phyloP scores from a whole-genome alignment of 1,140 invertebrate species.

The Aphelinus certus region DNA sequence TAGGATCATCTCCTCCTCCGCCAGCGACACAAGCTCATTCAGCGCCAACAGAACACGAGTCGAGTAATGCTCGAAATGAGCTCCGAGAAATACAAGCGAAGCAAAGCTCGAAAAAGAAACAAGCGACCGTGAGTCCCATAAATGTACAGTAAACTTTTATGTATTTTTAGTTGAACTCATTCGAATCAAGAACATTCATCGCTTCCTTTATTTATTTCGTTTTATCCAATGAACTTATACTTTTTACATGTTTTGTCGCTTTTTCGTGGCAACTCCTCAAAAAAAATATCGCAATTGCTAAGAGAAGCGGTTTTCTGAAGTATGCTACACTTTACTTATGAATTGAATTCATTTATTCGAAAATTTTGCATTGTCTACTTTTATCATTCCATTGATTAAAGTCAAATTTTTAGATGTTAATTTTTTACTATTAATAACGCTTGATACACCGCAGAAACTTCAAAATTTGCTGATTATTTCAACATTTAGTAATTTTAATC shows the following conservation, averaged over 20 bases:
- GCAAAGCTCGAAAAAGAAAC: conserved; percentile 75
- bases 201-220: conserved; percentile 30
- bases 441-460: too few relatives aligned
- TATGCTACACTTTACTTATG: neutral
- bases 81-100: conserved; percentile 75
- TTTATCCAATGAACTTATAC: conserved; percentile 24
- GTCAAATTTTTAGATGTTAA: too few relatives aligned
- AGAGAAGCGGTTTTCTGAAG: conserved; percentile 3
- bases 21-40: conserved; percentile 58
- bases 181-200: conserved; percentile 21
- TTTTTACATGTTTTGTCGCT: conserved; percentile 28
- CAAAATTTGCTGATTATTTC: too few relatives aligned
- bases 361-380: too few relatives aligned
- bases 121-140: conserved; percentile 73
- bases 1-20: conserved; percentile 60
- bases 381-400: too few relatives aligned
- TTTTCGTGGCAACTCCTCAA: conserved; percentile 16
- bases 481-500: too few relatives aligned
- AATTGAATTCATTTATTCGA: too few relatives aligned
- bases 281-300: conserved; percentile 27
- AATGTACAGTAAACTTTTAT: conserved; percentile 60
- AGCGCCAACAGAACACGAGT: conserved; percentile 71
- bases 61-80: conserved; percentile 77
- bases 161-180: conserved; percentile 42
- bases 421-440: too few relatives aligned